Evolutionary conservation across 2,113 vertebrate species (phyloP), one percentile per base, ranked within the genome.

Genomic region (Boleophthalmus pectinirostris): DNA sequence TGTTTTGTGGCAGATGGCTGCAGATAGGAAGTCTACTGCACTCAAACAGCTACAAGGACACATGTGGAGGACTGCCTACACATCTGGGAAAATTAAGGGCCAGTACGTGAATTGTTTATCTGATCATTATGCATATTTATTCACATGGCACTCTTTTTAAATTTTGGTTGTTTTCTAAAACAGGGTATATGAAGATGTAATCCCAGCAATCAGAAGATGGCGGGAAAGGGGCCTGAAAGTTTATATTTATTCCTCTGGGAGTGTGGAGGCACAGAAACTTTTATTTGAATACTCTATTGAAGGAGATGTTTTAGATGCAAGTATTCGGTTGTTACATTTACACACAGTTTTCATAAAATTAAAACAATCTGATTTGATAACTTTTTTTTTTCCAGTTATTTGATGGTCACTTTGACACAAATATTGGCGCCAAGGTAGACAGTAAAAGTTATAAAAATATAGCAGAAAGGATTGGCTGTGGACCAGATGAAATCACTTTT

Each of bases 21-120:
- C 94, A 20, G 97, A 99, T 90, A 94, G 97, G 79, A 99, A 99
- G 90, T 97, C 94, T n/a, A 96, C 94, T 0, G 98, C 98, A 0
- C 94, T 99, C 78, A 99, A 99, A 64, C 97, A 97, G 89, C 92
- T 99, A 29, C 98, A 99, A 80, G 97, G 98, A 16, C 98, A 99
- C 92, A 98, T 99, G 93, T 99, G 98, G 98, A 93, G 94, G 81
- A 80, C 93, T 0, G 98, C 96, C 0, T 99, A 98, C 6, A 29
- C 90, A 21, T 93, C 94, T 0, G 97, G 97, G 72, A 95, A 82
- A 66, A 89, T 99, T 90, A 98, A 96, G 92, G 95, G 96, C 92
- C 95, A 98, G 98, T 99, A 94, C 92, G 97, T 98, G 0, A 66
- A 14, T 46, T 15, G 11, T 24, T 24, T 21, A 47, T 13, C 11